Base-by-base conservation (phyloP, 2,888 invertebrate genomes). In the Cactoblastis cactorum region DNA sequence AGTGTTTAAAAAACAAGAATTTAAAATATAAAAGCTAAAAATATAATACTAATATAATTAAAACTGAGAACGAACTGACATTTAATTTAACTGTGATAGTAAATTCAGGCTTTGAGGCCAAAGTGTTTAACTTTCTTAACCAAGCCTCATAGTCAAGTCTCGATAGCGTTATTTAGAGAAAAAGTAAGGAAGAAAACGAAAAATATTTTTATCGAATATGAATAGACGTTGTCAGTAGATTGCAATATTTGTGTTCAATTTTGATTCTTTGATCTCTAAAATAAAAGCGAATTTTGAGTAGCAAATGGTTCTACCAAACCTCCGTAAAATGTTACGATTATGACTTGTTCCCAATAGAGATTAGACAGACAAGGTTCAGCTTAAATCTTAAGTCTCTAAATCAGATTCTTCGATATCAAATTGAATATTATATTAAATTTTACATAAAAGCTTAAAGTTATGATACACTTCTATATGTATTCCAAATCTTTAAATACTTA, bases 51-150 rank as follows among this genome's bases (percentile, higher is more conserved):
- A n/a, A n/a, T n/a, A n/a, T n/a, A n/a, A n/a, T n/a, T 33, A 28
- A 32, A 32, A 43, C 2, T 11, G 15, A 32, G 8, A 43, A 43
- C 28, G 43, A 28, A 43, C 43, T 43, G 43, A 43, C 43, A 11
- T 43, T 28, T 17, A 28, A 43, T 43, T 52, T 52, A 60, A 62
- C 63, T 67, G 65, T 67, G 65, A 67, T 65, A 65, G 59, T 58
- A 55, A 52, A 47, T 53, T 55, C 52, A 53, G 37, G 56, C 50
- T 43, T 43, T 17, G 15, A 22, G 8, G 43, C 8, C 3, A 43
- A 43, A 28, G 28, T 28, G 12, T 11, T 17, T 41, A 24, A 22
- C 15, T 28, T 14, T 43, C n/a, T 8, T 2, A 1, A 43, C 11
- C 22, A 11, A 15, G n/a, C n/a, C n/a, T n/a, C n/a, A n/a, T n/a